Percentiles rank a stretch among this genome's conserved stretches.
phyloP scores from a whole-genome alignment of 2,888 invertebrate genomes.

The Agrenia bidenticulata region DNA sequence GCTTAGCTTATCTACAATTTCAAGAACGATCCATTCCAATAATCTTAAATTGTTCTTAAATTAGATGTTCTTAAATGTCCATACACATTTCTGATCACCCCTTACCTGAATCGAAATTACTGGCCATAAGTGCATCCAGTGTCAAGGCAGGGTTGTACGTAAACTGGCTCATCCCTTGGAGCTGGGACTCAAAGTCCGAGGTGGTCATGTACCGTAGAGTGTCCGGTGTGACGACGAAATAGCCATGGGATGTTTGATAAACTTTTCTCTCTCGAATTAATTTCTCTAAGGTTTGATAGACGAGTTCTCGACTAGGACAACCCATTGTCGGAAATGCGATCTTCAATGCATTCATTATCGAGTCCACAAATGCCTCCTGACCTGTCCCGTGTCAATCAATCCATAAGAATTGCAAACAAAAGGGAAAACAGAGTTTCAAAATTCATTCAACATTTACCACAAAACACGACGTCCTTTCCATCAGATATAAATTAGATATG shows the following conservation, averaged over 20 bases:
- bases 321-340: slow-evolving; percentile 76
- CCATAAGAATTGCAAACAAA: too few species aligned
- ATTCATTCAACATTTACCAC: too few species aligned
- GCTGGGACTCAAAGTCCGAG: slow-evolving; percentile 19
- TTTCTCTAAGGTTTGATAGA: slow-evolving; percentile 86
- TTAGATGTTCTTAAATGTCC: too few species aligned
- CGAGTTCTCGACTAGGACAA: slow-evolving; percentile 78
- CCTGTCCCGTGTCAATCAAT: slow-evolving; percentile 54
- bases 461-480: too few species aligned
- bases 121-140: slow-evolving; percentile 35
- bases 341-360: slow-evolving; percentile 69
- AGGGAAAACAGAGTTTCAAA: too few species aligned
- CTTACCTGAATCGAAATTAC: slow-evolving; percentile 33
- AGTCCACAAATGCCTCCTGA: slow-evolving; percentile 80
- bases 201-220: slow-evolving; percentile 53
- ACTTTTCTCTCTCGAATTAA: slow-evolving; percentile 80
- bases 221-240: slow-evolving; percentile 93
- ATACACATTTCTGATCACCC: too few species aligned
- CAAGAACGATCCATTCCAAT: too few species aligned
- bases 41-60: too few species aligned
- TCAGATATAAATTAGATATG: too few species aligned
- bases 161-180: slow-evolving; percentile 19
- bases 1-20: slow-evolving; percentile 31
- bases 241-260: slow-evolving; percentile 89
- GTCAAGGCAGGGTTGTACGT: slow-evolving; percentile 26